phyloP scores from a whole-genome alignment of 2,888 invertebrate genomes.

The Drosophila flavopinicola region DNA sequence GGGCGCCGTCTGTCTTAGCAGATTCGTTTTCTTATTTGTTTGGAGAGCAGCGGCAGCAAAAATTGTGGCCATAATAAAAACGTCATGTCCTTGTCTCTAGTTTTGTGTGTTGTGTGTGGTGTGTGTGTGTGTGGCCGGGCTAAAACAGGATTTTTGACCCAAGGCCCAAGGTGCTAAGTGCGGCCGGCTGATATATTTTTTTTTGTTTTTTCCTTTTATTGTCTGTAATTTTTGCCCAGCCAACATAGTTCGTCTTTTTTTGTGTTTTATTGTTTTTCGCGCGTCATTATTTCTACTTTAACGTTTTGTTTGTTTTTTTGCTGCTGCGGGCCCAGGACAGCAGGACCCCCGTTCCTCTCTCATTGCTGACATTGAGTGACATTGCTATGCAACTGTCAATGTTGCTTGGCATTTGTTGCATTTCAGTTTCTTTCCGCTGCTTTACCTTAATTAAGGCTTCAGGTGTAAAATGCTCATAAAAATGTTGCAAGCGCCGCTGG shows the following conservation, averaged over 20 bases:
- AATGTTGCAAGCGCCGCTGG: constrained; percentile 44
- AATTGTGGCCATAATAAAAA: constrained; percentile 69
- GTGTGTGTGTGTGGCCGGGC: constrained; percentile 57
- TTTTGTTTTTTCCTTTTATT: constrained; percentile 55
- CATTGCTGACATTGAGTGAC: constrained; percentile 76
- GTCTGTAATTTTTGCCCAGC: constrained; percentile 71
- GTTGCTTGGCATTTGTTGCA: constrained; percentile 42
- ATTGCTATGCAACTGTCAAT: constrained; percentile 68
- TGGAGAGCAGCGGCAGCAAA: constrained; percentile 11
- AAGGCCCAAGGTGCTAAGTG: constrained; percentile 68
- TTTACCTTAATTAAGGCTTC: constrained; percentile 74
- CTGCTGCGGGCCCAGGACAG: constrained; percentile 29
- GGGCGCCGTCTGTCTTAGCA: constrained; percentile 63
- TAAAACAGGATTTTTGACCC: constrained; percentile 61
- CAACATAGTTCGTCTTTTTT: constrained; percentile 55
- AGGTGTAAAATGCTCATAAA: constrained; percentile 73
- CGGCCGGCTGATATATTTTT: constrained; percentile 56
- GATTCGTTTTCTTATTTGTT: background rate
- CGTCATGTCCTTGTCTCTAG: constrained; percentile 71
- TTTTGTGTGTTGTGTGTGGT: constrained; percentile 1
- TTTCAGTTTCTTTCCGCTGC: constrained; percentile 20
- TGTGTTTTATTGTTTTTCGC: constrained; percentile 75
- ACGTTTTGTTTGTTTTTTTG: constrained; percentile 62
- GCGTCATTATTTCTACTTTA: constrained; percentile 74
- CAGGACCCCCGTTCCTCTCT: constrained; percentile 3